Evolutionary conservation across 2,797 vertebrate species (phyloP), one percentile per base, ranked within the genome.

Genomic region (Manis pentadactyla): DNA sequence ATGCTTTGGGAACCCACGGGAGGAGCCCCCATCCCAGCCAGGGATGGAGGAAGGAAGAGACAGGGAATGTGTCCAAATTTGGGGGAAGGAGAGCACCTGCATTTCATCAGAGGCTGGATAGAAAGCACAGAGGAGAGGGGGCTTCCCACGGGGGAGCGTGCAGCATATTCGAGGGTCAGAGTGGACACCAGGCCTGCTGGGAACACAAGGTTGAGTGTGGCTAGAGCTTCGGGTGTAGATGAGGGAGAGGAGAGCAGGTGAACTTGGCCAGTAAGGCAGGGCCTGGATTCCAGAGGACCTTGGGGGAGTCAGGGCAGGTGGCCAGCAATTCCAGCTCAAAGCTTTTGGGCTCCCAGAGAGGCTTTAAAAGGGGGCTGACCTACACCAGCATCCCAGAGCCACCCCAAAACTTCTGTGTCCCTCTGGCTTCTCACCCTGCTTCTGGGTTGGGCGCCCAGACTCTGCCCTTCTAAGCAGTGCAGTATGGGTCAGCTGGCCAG

Each of bases 391-490:
- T 49, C 42, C 71, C 64, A 37, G 59, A 68, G n/a, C 73, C 83
- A 85, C 64, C 25, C 27, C 39, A 42, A 0, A 19, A n/a, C 42
- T 27, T 73, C 34, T 17, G 2, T 1, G 25, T 37, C 25, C n/a
- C 31, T 53, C 69, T 74, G n/a, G 31, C 77, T n/a, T 84, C 55
- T 71, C 34, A 9, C 23, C 15, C 55, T 39, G 49, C n/a, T 59
- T 61, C 11, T 4, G 2, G 27, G 64, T 31, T 18, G 23, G 49
- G 8, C 0, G 1, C 25, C 6, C 6, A 27, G 0, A 0, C 39
- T n/a, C 69, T 29, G 14, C 14, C 12, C 34, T 63, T 12, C 15
- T 29, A 49, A 11, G 31, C 84, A 25, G n/a, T 34, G 8, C n/a
- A 42, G 8, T 39, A 59, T 37, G 21, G 63, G 37, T 13, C 19